Conservation (phyloP, 1,140 invertebrate species). For the Drosophila nebulosa region DNA sequence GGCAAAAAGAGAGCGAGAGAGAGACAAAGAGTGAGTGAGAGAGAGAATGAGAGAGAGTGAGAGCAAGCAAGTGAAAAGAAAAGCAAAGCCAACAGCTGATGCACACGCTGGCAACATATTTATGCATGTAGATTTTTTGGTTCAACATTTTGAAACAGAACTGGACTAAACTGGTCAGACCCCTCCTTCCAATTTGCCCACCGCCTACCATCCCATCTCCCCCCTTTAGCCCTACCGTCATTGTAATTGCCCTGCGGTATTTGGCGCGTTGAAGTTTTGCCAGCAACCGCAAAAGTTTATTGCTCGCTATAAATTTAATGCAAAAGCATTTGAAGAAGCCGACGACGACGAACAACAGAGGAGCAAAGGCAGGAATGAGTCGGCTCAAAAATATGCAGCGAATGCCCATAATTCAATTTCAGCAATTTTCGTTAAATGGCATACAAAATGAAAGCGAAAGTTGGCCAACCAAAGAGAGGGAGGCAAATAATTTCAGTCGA, state of each 20-base stretch:
- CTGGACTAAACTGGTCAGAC: background rate
- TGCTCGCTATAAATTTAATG: slow-evolving; percentile 72
- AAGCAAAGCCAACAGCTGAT: slow-evolving; percentile 38
- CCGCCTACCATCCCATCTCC: background rate
- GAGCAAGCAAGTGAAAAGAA: slow-evolving; percentile 11
- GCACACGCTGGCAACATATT: slow-evolving; percentile 42
- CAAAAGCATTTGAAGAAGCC: slow-evolving; percentile 64
- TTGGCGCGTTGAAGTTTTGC: slow-evolving; percentile 56
- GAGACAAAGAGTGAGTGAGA: background rate
- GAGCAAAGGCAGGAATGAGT: background rate
- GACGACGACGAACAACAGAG: background rate
- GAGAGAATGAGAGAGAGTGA: background rate
- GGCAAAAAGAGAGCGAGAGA: slow-evolving; percentile 7
- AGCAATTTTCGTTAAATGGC: slow-evolving; percentile 46
- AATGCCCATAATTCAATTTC: slow-evolving; percentile 60
- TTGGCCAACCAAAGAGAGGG: background rate
- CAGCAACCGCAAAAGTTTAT: slow-evolving; percentile 71
- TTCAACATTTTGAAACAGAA: background rate
- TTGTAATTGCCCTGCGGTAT: slow-evolving; percentile 73
- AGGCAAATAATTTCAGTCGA: background rate
- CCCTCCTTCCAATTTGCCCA: background rate
- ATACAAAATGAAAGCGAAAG: slow-evolving; percentile 30
- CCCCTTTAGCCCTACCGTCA: background rate
- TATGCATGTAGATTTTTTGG: slow-evolving; percentile 61
- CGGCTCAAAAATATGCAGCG: slow-evolving; percentile 40